Evolutionary conservation across 2,797 vertebrate species (phyloP), one percentile per base, ranked within the genome.

Genomic region (Cyprinodon diabolis): DNA sequence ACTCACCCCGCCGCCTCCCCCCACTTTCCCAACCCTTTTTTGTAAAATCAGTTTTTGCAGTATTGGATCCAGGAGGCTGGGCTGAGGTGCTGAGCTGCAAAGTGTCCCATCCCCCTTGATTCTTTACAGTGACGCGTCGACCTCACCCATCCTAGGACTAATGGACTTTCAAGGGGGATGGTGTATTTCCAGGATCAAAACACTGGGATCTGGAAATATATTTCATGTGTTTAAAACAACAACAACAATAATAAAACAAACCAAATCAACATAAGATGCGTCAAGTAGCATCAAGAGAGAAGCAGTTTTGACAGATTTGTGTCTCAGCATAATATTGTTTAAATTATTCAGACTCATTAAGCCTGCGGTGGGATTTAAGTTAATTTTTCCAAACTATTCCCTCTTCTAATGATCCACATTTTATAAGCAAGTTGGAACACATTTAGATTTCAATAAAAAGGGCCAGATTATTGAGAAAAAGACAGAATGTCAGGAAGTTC

Each of bases 21-120:
- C 62, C 74, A 35, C 52, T 43, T 43, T 43, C 40, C 40, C 40
- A 8, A 77, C 73, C 40, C 71, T 78, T 72, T 74, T 72, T 45
- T 43, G 47, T 80, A 73, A 73, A 88, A 77, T 69, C 79, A 79
- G 48, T 68, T 85, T 78, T 21, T 83, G 70, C 77, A 76, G 60
- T 75, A 91, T 91, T 91, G 91, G 90, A 69, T 51, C 75, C 1
- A 69, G 79, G 80, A 51, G 69, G 76, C 75, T 69, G 74, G 66
- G 43, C 62, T 56, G 66, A 77, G 79, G 56, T 49, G 71, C 71
- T 77, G 76, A 48, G 72, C 62, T 72, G 52, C 71, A 37, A 76
- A 72, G 0, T 21, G 85, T 81, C 87, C 89, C 88, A 84, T 84
- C 91, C 92, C 93, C 90, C 85, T 86, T 82, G 80, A 87, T 91